Base-by-base conservation (phyloP, 2,888 invertebrate species). In the Hemicrepidius hirtus region DNA sequence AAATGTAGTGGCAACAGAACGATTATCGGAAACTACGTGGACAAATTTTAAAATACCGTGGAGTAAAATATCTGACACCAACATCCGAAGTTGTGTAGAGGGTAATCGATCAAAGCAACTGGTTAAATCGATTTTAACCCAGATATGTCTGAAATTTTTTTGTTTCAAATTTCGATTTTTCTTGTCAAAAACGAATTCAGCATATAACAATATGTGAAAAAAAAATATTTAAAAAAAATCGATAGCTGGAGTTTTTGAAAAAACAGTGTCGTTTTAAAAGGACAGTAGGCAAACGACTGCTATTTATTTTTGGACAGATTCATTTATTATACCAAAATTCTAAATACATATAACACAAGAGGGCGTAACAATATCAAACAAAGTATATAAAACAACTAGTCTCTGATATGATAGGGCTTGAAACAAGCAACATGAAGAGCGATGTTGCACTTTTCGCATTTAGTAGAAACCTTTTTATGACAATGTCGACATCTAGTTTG, bases 361-460 rank as follows among this genome's bases (percentile, higher is more conserved):
- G 10, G 10, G 5, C 6, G 5, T 35, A 35, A 7, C n/a, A n/a
- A n/a, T n/a, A n/a, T n/a, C n/a, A n/a, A n/a, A n/a, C n/a, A n/a
- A n/a, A n/a, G n/a, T n/a, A n/a, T n/a, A n/a, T n/a, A n/a, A n/a
- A n/a, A n/a, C n/a, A n/a, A n/a, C n/a, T n/a, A n/a, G n/a, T n/a
- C n/a, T n/a, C n/a, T n/a, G n/a, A n/a, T 40, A n/a, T 13, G 10
- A 13, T n/a, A n/a, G 3, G 13, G 2, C 10, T 6, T 6, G 12
- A 59, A 40, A 59, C 35, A 59, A 5, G 5, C 16, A 37, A 37
- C 13, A 55, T 55, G 55, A 4, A 59, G 3, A 3, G 40, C 35
- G n/a, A 64, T 49, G 9, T 64, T n/a, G n/a, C 64, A 64, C 28
- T 64, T 64, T 7, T 3, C 21, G n/a, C 32, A 64, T 32, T 49